Percentiles rank a stretch among this genome's conserved stretches.
phyloP scores from a whole-genome alignment of 2,888 invertebrate species.

The Vesta saturnalis region DNA sequence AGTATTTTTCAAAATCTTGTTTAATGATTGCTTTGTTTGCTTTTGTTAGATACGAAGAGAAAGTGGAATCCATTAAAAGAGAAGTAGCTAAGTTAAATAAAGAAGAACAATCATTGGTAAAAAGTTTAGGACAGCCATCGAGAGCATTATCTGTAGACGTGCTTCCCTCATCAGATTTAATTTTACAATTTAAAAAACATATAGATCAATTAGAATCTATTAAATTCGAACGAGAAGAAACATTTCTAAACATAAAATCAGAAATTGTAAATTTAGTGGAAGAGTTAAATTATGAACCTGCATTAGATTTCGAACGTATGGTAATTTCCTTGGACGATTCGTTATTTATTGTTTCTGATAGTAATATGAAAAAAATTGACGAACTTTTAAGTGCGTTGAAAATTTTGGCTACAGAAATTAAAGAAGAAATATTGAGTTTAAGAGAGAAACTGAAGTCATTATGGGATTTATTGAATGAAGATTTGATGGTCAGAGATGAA shows the following conservation, averaged over 20 bases:
- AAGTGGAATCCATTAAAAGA: constrained; percentile 62
- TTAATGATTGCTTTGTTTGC: too few species aligned
- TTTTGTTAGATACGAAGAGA: constrained; percentile 62
- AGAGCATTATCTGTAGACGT: constrained; percentile 65
- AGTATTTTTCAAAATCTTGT: background rate
- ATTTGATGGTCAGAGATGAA: constrained; percentile 69
- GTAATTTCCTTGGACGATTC: constrained; percentile 60
- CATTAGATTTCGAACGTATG: constrained; percentile 59
- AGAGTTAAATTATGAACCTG: constrained; percentile 59
- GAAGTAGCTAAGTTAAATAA: constrained; percentile 64
- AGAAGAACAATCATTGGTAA: constrained; percentile 60
- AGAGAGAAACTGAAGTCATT: constrained; percentile 70
- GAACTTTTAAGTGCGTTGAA: constrained; percentile 68
- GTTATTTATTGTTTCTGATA: constrained; percentile 68
- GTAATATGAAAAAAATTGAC: constrained; percentile 71
- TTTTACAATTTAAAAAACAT: constrained; percentile 68
- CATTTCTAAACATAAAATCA: constrained; percentile 56
- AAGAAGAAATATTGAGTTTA: constrained; percentile 68
- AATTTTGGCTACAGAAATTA: constrained; percentile 67
- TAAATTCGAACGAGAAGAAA: constrained; percentile 65
- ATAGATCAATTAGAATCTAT: constrained; percentile 70
- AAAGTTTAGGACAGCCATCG: constrained; percentile 66
- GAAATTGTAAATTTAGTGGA: constrained; percentile 58
- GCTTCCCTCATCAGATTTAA: constrained; percentile 70
- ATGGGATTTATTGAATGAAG: constrained; percentile 81